Conservation (phyloP, 2,797 vertebrate species). For the Pangasius djambal region DNA sequence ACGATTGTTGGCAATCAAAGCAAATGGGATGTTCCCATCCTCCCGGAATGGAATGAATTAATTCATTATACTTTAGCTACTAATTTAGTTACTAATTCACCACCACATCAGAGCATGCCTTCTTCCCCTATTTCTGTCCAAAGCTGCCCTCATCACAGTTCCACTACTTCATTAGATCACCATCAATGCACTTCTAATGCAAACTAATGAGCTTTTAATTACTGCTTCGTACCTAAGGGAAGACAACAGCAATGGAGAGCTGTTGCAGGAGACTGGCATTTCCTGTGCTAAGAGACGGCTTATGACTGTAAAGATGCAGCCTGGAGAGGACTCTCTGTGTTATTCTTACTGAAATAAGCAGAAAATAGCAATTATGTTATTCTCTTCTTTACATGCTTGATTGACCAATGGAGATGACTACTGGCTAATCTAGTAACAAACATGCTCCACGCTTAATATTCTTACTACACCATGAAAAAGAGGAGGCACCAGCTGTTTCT, state of each 20-base stretch:
- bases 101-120: background rate
- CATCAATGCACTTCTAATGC: conserved; percentile 20
- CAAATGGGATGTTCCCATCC: background rate
- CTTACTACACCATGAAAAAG: background rate
- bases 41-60: background rate
- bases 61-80: background rate
- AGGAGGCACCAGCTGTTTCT: background rate
- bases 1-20: background rate
- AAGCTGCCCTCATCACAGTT: background rate
- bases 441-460: background rate
- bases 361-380: background rate
- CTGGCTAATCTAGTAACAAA: background rate
- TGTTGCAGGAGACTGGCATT: background rate
- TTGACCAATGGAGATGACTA: background rate
- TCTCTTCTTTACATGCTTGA: background rate
- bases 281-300: background rate
- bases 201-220: conserved; percentile 32
- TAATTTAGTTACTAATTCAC: background rate
- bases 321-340: background rate
- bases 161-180: conserved; percentile 15
- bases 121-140: background rate
- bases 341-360: background rate
- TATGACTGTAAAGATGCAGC: background rate
- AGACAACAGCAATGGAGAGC: background rate
- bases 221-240: background rate